Evolutionary conservation across 1,140 invertebrate genomes (phyloP), one percentile per base, ranked within the genome.

Genomic region (Ephestia elutella): DNA sequence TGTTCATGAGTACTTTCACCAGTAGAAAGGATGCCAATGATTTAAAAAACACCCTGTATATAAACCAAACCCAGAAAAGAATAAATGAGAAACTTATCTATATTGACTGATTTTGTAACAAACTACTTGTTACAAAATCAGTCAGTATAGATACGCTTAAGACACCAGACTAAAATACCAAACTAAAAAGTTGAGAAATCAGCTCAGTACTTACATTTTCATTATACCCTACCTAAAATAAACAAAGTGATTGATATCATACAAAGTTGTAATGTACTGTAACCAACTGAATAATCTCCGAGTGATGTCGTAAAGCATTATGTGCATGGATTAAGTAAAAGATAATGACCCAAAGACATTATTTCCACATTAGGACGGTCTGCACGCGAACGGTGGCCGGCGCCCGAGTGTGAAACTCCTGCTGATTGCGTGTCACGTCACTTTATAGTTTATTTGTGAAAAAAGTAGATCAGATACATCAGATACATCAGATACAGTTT

Each of bases 321-420:
- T 44, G 38, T 44, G 68, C 66, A 66, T 63, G 65, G 66, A 77
- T 80, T 75, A 82, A 78, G 74, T 84, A 82, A 76, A 74, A 77
- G 74, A 79, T 84, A 82, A 84, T 84, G 77, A 72, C 60, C 53
- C 65, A 19, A 62, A 67, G 71, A 73, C 80, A 85, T 85, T 85
- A 85, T 80, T 78, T 85, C 57, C 68, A 78, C 82, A 85, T 85
- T 82, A 85, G 68, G 70, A 57, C 65, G 48, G 65, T 68, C 57
- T 54, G 67, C 73, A 80, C 72, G 73, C 71, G 61, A 75, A 55
- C 66, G 61, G 49, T 54, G 60, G 64, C 59, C n/a, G 32, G 8
- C 32, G 38, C 38, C 38, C 10, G 38, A 54, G 69, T 70, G 66
- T 68, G 62, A 66, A 71, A 60, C 56, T 55, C 58, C 44, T 50